These are phyloP conservation scores for Drosophila kanekoi DNA, from an alignment of 2,888 invertebrate genomes.

Conservation along the genomic window DNA sequence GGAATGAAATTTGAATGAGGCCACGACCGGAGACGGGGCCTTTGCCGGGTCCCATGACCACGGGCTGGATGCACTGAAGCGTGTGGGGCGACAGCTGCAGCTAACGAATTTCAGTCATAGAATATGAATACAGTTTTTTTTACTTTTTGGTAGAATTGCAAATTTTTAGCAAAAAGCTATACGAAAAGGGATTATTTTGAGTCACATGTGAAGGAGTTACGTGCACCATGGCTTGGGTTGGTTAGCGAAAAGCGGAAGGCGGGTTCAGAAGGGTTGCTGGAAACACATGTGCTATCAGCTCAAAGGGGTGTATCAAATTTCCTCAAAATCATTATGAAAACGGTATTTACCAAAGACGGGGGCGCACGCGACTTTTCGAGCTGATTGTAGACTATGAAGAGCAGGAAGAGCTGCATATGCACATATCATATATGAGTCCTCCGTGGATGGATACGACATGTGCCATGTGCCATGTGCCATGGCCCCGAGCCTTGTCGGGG, in stretches of 20 bases:
- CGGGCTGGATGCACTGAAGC: slow-evolving; percentile 43
- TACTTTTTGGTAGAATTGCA: slow-evolving; percentile 47
- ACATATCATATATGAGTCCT: slow-evolving; percentile 10
- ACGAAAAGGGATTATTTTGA: slow-evolving; percentile 53
- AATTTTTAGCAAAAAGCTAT: slow-evolving; percentile 32
- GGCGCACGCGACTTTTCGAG: slow-evolving; percentile 29
- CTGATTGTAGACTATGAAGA: slow-evolving; percentile 19
- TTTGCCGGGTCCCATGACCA: slow-evolving; percentile 15
- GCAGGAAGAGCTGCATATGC: slow-evolving; percentile 26
- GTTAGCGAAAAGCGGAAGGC: slow-evolving; percentile 5
- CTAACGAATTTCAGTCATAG: slow-evolving; percentile 53
- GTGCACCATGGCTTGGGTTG: slow-evolving; percentile 26
- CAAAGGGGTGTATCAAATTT: slow-evolving; percentile 68
- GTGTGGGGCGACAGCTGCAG: slow-evolving; percentile 63
- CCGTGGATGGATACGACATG: slow-evolving; percentile 8
- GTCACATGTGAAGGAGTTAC: slow-evolving; percentile 28
- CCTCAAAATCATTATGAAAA: slow-evolving; percentile 68
- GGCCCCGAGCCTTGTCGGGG: slow-evolving; percentile 35
- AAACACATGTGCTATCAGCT: slow-evolving; percentile 44
- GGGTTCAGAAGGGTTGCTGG: slow-evolving; percentile 45
- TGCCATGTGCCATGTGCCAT: slow-evolving; percentile 38
- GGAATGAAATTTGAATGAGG: slow-evolving; percentile 69
- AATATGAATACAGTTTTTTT: slow-evolving; percentile 34
- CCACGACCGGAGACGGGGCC: slow-evolving; percentile 3
- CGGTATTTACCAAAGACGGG: slow-evolving; percentile 33